Evolutionary conservation across 2,888 invertebrate species (phyloP), one percentile per base, ranked within the genome.

Genomic region (Girardia tigrina): DNA sequence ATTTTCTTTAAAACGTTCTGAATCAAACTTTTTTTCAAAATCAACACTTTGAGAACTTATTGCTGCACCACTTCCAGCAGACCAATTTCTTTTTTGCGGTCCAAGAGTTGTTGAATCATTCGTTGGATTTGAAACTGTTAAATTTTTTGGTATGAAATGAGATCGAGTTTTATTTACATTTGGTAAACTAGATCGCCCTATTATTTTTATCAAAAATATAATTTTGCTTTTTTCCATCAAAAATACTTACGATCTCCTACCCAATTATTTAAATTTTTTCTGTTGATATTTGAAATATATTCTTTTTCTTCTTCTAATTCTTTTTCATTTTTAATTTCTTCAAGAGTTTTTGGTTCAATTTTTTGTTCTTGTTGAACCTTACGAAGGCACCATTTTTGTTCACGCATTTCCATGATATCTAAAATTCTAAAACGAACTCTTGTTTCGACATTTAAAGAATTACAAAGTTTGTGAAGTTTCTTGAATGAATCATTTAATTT

Each of bases 361-460:
- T 56, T 56, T 56, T 56, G 56, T 56, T 56, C 56, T 56, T 56
- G 56, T 56, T 56, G 56, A 56, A 56, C n/a, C 23, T 56, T 56
- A 8, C 56, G 56, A 8, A 56, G 56, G n/a, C 56, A 56, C 56
- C 56, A 56, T 56, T 56, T 56, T 56, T 56, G 4, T n/a, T 56
- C 20, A 56, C 56, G 56, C 56, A 56, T 56, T 56, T 56, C 56
- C 56, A 56, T 56, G 4, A 56, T 56, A 56, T 56, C 56, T 4
- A 56, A 23, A 56, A 56, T 56, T 56, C 56, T 56, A 56, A 56
- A 56, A 12, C 56, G 56, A 16, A 56, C 56, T 56, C 56, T 56
- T 6, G 56, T 56, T 56, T 56, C 56, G 4, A 56, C 23, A 36
- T 12, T 8, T 8, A 16, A 12, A 56, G 56, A 56, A 6, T 56